Evolutionary conservation across 2,888 invertebrate genomes (phyloP), one percentile per base, ranked within the genome.

Genomic region (Hirtodrosophila confusa): DNA sequence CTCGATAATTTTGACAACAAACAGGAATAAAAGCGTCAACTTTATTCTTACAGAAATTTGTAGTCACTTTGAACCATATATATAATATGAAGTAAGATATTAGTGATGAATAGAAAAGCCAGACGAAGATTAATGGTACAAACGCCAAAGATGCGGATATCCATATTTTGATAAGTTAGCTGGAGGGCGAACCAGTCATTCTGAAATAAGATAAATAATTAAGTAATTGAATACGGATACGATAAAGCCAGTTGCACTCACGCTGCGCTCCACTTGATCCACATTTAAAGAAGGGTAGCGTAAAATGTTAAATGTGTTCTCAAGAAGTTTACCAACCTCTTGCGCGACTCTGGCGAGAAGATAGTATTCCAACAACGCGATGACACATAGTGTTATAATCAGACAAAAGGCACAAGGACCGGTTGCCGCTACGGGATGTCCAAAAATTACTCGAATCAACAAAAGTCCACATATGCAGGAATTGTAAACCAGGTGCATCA

Each of bases 11-110:
- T 17, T 17, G 17, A 2, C 17, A 17, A 17, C 17, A 17, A 17
- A 1, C 17, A 17, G 17, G 17, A 17, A 17, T 17, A 17, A 17
- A 17, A 17, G 17, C 17, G 1, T 17, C 17, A 17, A 17, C 12
- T 23, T 6, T 23, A 31, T 41, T 49, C n/a, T 33, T 11, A 29
- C 8, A 33, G 17, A 27, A 48, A 23, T 23, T 23, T 5, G 33
- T 63, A 73, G 24, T 66, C 74, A 5, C 37, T 57, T 36, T 70
- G 78, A 4, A 74, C 43, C 41, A 76, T 51, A 23, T 74, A 70
- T 0, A 77, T 49, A 4, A 62, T 44, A 3, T 77, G 57, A 0
- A 74, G 5, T 1, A 74, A 3, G 12, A 69, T 40, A 5, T 45
- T 24, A 2, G 54, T 23, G 4, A 40, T 2, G 9, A 49, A n/a